Evolutionary conservation across 2,797 vertebrate species (phyloP).

Genomic region (Leuciscus waleckii): DNA sequence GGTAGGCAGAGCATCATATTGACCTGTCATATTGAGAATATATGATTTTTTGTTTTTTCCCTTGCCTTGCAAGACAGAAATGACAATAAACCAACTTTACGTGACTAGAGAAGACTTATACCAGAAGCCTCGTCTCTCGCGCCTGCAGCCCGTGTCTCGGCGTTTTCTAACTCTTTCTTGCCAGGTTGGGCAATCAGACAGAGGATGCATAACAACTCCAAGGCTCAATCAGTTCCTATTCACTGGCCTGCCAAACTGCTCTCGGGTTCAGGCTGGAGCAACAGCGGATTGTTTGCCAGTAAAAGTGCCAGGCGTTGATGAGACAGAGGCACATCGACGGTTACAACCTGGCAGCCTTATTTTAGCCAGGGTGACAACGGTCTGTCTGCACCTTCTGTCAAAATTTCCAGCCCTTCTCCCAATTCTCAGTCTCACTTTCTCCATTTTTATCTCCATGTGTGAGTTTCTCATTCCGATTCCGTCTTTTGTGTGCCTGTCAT

Average conservation of each 20-base stretch:
- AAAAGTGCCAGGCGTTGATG: slow-evolving; percentile 68
- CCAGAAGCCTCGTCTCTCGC: neutral
- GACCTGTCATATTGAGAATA: slow-evolving; percentile 21
- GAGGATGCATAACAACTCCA: slow-evolving; percentile 34
- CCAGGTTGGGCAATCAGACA: slow-evolving; percentile 4
- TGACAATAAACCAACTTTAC: slow-evolving; percentile 14
- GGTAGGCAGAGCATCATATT: slow-evolving; percentile 11
- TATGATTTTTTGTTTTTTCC: neutral
- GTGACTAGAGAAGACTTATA: slow-evolving; percentile 4
- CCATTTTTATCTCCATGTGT: neutral
- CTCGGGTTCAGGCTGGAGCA: slow-evolving; percentile 14
- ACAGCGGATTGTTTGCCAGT: slow-evolving; percentile 55
- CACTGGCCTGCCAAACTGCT: slow-evolving; percentile 31
- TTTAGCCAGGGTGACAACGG: slow-evolving; percentile 44
- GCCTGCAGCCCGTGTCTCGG: neutral
- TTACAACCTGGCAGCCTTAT: slow-evolving; percentile 47
- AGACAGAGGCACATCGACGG: slow-evolving; percentile 71
- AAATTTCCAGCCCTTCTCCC: slow-evolving; percentile 5
- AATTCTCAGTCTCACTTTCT: neutral
- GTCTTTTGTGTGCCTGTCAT: neutral
- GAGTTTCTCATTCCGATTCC: neutral
- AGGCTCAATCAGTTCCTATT: slow-evolving; percentile 44
- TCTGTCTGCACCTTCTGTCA: slow-evolving; percentile 45
- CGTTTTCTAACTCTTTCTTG: neutral
- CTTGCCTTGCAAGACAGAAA: neutral